Conservation (phyloP, 1,140 invertebrate species). For the Pachyrhynchus sulphureomaculatus region DNA sequence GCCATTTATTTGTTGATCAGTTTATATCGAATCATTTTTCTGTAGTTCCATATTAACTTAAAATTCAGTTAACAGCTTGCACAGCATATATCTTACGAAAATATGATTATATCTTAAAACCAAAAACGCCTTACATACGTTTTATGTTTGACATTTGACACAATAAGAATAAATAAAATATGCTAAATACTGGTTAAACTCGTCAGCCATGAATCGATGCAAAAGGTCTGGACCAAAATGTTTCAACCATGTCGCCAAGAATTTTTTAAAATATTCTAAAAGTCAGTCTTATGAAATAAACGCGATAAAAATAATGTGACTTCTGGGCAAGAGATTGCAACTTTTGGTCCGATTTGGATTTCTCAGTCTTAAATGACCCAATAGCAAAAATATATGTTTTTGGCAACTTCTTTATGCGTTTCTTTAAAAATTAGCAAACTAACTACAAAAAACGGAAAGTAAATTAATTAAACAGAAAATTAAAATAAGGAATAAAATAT, state of each 20-base stretch:
- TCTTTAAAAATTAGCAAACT: neutral
- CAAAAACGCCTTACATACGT: constrained; percentile 6
- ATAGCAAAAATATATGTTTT: neutral
- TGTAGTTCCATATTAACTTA: neutral
- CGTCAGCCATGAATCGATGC: constrained; percentile 31
- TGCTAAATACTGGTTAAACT: constrained; percentile 16
- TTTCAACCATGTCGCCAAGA: constrained; percentile 20
- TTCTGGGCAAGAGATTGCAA: constrained; percentile 7
- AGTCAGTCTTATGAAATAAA: constrained; percentile 35
- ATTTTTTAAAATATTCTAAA: constrained; percentile 11
- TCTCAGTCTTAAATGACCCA: constrained; percentile 5
- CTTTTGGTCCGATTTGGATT: constrained; percentile 6
- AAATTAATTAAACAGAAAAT: too few species aligned
- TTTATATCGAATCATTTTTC: neutral
- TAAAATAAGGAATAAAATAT: neutral
- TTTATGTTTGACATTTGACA: constrained; percentile 9
- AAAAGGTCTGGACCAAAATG: constrained; percentile 28
- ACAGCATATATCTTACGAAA: neutral
- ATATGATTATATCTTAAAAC: neutral
- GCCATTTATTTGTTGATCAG: constrained; percentile 9
- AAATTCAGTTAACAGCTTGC: neutral
- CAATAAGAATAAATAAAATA: constrained; percentile 15
- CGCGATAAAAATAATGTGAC: constrained; percentile 21
- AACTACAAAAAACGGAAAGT: neutral
- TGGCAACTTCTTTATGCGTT: too few species aligned